Evolutionary conservation across 2,888 invertebrate genomes (phyloP), one percentile per base, ranked within the genome.

Genomic region (Muschampia staudingeri): DNA sequence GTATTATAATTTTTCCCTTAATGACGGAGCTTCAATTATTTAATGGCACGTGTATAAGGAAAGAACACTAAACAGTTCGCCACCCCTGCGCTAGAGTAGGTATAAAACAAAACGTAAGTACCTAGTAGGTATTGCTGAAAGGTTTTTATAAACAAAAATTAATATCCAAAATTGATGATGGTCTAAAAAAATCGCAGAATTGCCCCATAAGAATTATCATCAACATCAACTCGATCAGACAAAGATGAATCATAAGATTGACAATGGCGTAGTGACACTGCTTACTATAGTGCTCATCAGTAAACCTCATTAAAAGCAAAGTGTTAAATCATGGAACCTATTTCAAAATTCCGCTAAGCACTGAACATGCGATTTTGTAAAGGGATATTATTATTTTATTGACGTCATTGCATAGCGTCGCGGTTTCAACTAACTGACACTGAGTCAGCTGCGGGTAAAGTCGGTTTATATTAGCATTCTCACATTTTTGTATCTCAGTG

Each of bases 391-490:
- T 85, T n/a, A 90, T 67, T 67, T 34, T 34, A 67, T 90, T 93
- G 93, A 94, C 94, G 94, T 94, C 93, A 94, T 80, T 75, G 9
- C 52, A 37, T 78, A 83, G 84, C 82, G 86, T 82, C 90, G 90
- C 88, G 91, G 91, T 91, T 84, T 84, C 87, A 84, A 81, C 87
- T 82, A 78, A 56, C 37, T 42, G 48, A 34, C 72, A 87, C 88
- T 93, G 93, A 93, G 87, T 94, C 94, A 94, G 91, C 82, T 52
- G 16, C 48, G 89, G 89, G 91, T 80, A 76, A 25, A 80, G 76
- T 86, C 85, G 88, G 90, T 92, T 94, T 94, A 94, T 94, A 94
- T 94, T 92, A 87, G 87, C 91, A 91, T 89, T 87, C 84, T 84
- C 82, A 82, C 82, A 85, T 87, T 84, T 83, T 82, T 82, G 84